Base-by-base conservation (phyloP, 1,140 invertebrate species). In the Trichonephila clavata region DNA sequence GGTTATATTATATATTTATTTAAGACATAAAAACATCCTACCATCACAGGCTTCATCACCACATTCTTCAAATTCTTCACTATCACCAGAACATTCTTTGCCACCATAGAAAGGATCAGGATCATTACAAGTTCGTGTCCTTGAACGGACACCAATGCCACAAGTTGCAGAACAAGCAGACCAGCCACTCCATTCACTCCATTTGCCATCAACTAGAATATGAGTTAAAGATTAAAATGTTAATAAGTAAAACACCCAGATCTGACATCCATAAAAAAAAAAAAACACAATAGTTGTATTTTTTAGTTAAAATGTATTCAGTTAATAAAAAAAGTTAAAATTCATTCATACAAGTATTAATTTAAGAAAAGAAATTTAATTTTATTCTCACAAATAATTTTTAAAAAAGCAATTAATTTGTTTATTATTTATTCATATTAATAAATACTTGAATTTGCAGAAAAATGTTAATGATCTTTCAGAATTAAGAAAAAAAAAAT, bases 71-170 rank as follows among this genome's bases (percentile, higher is more conserved):
- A 93, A 83, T 95, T 96, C 96, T 63, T 96, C 94, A 93, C 96
- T 96, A 63, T 96, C 95, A 2, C 96, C 96, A 0, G 68, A n/a
- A 61, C 92, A 93, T 96, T 96, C 0, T 93, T 91, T 91, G 13
- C 95, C 95, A 57, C 94, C 94, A 94, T 87, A 95, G 77, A 57
- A 83, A n/a, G 94, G 94, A 50, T 92, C 87, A 18, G 94, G 95
- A 57, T 94, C 92, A 57, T 94, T 95, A 95, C 98, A 98, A 59
- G 95, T 95, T 94, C 97, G 95, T 8, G 95, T 96, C 63, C 97
- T 95, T n/a, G 92, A 94, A 71, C 94, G 94, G 7, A 95, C 71
- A 14, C 95, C 95, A 60, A 95, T 94, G 63, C 95, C 95, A 95
- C 96, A 96, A 16, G 94, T 91, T 20, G 93, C 93, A 60, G 95